Conservation (phyloP, 2,888 invertebrate species). For the Drosophila kokeensis region DNA sequence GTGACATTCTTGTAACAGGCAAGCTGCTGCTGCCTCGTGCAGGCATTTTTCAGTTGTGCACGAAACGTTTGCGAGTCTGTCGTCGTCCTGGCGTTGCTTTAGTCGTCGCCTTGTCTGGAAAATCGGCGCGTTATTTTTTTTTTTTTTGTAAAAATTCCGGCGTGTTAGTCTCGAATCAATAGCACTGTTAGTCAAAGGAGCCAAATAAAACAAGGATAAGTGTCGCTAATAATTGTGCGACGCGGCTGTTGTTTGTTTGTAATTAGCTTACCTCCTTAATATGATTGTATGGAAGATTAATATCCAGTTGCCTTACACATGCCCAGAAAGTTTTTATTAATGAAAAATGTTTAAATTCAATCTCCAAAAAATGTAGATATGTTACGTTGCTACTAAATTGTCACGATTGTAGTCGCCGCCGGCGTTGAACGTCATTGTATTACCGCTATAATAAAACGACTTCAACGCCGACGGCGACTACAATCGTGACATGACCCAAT, state of each 20-base stretch:
- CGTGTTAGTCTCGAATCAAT: conserved; percentile 47
- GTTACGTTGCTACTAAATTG: neutral
- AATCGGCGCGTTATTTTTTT: conserved; percentile 63
- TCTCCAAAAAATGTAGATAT: neutral
- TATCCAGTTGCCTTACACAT: neutral
- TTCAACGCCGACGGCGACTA: neutral
- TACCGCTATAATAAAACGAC: neutral
- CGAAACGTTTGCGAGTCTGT: conserved; percentile 29
- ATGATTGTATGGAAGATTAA: neutral
- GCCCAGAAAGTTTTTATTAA: neutral
- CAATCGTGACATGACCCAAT: neutral
- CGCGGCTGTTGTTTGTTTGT: neutral
- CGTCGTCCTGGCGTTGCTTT: conserved; percentile 6
- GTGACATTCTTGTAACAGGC: conserved; percentile 34
- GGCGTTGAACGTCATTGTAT: neutral
- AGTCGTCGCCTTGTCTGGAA: conserved; percentile 16
- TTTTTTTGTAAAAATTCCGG: conserved; percentile 56
- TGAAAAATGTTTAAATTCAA: neutral
- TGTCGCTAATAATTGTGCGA: conserved; percentile 34
- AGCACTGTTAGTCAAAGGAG: conserved; percentile 21
- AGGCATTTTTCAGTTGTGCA: conserved; percentile 30
- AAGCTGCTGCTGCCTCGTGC: conserved; percentile 1
- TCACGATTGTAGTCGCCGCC: neutral
- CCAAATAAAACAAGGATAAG: conserved; percentile 3
- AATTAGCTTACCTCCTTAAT: neutral